These are phyloP conservation scores for Astatotilapia flaviijosephi DNA, from an alignment of 2,113 vertebrate genomes.

Conservation along the genomic window DNA sequence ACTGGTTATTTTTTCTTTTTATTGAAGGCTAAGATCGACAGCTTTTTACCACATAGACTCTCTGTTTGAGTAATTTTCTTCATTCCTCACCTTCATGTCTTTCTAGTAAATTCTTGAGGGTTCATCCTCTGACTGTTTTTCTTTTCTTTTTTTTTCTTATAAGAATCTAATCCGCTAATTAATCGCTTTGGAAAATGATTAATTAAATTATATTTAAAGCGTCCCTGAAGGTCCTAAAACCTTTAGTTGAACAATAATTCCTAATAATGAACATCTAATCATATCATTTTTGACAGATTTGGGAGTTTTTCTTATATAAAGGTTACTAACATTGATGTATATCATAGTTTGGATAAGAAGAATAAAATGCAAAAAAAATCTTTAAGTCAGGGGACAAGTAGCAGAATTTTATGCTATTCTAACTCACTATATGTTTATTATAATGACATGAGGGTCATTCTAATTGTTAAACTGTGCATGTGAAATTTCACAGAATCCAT, in stretches of 20 bases:
- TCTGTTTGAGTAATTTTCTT: not conserved
- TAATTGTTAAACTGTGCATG: not conserved
- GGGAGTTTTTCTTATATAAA: not conserved
- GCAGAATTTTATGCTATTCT: not conserved
- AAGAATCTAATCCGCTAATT: not conserved
- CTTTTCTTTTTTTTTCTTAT: not conserved
- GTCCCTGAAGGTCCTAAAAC: not conserved
- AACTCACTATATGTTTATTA: not conserved
- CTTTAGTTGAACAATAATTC: not conserved
- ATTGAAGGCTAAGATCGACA: not conserved
- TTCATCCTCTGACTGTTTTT: not conserved
- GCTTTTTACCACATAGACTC: not conserved
- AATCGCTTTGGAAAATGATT: not conserved
- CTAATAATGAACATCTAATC: not conserved
- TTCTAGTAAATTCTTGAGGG: not conserved
- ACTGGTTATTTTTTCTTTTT: not conserved
- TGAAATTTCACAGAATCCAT: not conserved
- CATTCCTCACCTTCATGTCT: not conserved
- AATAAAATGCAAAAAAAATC: not conserved
- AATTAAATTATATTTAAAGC: not conserved
- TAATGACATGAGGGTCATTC: fast-evolving
- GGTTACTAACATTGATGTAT: not conserved
- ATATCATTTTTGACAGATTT: not conserved
- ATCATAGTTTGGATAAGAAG: not conserved
- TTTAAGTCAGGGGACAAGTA: not conserved